Evolutionary conservation across 2,797 vertebrate species (phyloP), one percentile per base, ranked within the genome.

Genomic region (Sebastes elongatus): DNA sequence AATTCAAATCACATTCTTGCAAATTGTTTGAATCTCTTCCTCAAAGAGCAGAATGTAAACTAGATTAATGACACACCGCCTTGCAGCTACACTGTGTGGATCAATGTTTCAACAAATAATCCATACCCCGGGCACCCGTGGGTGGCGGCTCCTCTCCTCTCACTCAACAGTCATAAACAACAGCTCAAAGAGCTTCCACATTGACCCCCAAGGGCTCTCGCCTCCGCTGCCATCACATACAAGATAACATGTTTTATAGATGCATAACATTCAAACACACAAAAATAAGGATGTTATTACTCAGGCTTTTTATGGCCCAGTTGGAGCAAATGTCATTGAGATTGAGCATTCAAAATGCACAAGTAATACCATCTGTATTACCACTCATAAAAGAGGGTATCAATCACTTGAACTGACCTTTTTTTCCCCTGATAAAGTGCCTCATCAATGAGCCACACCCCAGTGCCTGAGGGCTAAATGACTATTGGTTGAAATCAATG

Each of bases 351-450:
- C 76, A 87, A 90, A 91, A 93, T 86, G 82, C 84, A 84, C 86
- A 89, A 86, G 87, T 93, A 93, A 92, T 92, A 83, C 77, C 73
- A 55, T 87, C 82, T 79, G 71, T 90, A 90, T 93, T 92, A 89
- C 87, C 49, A 57, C 78, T 87, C 83, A 88, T 93, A 92, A 92
- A 93, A 89, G 83, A 90, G 81, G 74, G 61, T 77, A 94, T 95
- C 91, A 94, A 93, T 95, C 93, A 95, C 88, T 85, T 76, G 38
- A 82, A 82, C 90, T 93, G 93, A 94, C 90, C 87, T 93, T 94
- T 92, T 89, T 46, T 89, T 88, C 66, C 64, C 63, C 86, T 88
- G 87, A 93, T 89, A 79, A 93, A 93, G 91, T 86, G 81, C 86
- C 89, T 93, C 89, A 90, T 92, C 92, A 91, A 89, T 93, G 89